A percentile compares a stretch with the other conserved stretches of the same genome.
phyloP scores from a whole-genome alignment of 2,113 vertebrate species.

The Eudyptes chrysolophus region DNA sequence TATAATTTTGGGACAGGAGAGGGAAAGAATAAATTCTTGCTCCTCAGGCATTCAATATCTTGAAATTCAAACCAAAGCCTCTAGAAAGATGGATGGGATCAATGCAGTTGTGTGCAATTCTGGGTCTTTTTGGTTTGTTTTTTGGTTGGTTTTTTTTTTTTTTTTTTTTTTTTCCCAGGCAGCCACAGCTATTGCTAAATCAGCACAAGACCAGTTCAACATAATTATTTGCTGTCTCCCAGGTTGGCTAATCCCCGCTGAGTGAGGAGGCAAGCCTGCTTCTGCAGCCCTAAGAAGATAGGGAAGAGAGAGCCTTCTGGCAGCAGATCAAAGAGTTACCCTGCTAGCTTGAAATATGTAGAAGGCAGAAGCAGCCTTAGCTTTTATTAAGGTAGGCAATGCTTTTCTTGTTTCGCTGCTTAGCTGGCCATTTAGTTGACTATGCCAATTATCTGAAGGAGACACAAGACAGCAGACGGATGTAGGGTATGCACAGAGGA shows the following conservation, averaged over 20 bases:
- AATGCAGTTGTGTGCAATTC: background rate
- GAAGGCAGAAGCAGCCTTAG: background rate
- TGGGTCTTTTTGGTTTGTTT: background rate
- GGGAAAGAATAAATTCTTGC: background rate
- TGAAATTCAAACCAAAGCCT: background rate
- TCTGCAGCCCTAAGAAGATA: background rate
- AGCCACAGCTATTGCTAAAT: background rate
- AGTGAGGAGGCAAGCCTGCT: background rate
- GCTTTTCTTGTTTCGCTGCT: background rate
- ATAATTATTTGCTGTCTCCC: background rate
- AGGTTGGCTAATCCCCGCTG: background rate
- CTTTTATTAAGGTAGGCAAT: background rate
- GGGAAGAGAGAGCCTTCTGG: background rate
- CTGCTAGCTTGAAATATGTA: background rate
- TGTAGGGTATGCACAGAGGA: background rate
- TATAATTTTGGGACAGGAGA: background rate
- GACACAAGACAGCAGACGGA: background rate
- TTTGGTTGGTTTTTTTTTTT: too few species aligned
- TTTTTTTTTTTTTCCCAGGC: background rate
- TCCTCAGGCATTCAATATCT: background rate
- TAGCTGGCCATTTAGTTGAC: background rate
- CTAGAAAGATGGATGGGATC: background rate
- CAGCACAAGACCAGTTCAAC: background rate
- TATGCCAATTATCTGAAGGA: background rate
- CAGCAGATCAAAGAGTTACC: conserved; percentile 18